A percentile compares a stretch with the other conserved stretches of the same genome.
phyloP scores from a whole-genome alignment of 2,113 vertebrate genomes.

The Xyliphius kryptos region DNA sequence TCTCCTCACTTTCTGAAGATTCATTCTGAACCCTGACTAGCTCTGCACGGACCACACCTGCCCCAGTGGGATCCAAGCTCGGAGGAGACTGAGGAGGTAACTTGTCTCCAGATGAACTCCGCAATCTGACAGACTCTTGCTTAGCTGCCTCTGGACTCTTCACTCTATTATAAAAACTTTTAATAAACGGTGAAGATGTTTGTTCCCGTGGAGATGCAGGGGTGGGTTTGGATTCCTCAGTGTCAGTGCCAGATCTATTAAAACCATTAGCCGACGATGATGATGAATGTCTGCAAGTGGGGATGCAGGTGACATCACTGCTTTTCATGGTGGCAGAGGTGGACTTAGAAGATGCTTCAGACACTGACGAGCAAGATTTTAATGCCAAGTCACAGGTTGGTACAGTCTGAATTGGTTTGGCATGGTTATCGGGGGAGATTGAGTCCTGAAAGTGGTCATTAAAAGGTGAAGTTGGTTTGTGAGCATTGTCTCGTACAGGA shows the following conservation, averaged over 20 bases:
- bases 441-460: constrained; percentile 41
- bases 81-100: constrained; percentile 36
- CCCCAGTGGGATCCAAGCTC: constrained; percentile 38
- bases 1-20: constrained; percentile 71
- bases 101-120: constrained; percentile 38
- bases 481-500: constrained; percentile 42
- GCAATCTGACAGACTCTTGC: constrained; percentile 35
- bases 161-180: constrained; percentile 44
- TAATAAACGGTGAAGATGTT: constrained; percentile 41
- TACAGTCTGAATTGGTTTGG: constrained; percentile 27
- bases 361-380: constrained; percentile 42
- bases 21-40: constrained; percentile 71
- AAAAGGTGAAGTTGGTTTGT: constrained; percentile 44
- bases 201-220: constrained; percentile 48
- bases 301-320: constrained; percentile 42
- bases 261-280: constrained; percentile 52
- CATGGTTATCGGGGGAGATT: constrained; percentile 32
- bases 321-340: constrained; percentile 26
- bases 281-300: constrained; percentile 44
- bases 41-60: constrained; percentile 63
- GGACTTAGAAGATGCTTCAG: constrained; percentile 13
- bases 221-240: constrained; percentile 43
- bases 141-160: constrained; percentile 43
- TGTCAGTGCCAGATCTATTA: constrained; percentile 41
- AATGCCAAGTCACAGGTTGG: constrained; percentile 35